Evolutionary conservation across 2,888 invertebrate species (phyloP), one percentile per base, ranked within the genome.

Genomic region (Falcaria lacertinaria): DNA sequence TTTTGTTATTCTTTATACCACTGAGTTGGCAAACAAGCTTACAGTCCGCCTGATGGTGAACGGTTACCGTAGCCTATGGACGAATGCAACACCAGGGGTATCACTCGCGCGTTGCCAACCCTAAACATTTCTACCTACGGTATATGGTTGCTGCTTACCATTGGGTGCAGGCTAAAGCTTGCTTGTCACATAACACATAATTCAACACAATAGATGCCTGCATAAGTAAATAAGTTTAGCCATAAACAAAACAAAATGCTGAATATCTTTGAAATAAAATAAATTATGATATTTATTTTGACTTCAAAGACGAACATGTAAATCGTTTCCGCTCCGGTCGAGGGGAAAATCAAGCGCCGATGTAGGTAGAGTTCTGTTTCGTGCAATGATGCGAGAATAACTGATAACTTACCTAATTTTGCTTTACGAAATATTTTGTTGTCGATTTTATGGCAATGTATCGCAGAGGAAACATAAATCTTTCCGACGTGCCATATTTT

Each of bases 321-420:
- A 36, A 35, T 11, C 45, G 58, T 61, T 67, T 65, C 50, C 53
- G 61, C 59, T 65, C 57, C 57, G 61, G 54, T 49, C 60, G 45
- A 56, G 59, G 55, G 60, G 61, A 64, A 68, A 72, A 69, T 68
- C 63, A 62, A 64, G 57, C 53, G 62, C 57, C 57, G 60, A 58
- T 53, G 52, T 57, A 45, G 47, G 55, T 61, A 13, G 17, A 22
- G 19, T 22, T 28, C 61, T 56, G 62, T 59, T 57, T 50, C 47
- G 65, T 49, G 54, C 64, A 65, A 58, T 69, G 69, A 61, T 57
- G 68, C 60, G 64, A 49, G 53, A 69, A 51, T 66, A 59, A 70
- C 64, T 65, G 71, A 74, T 71, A 71, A 67, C 58, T 63, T 47
- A 48, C 37, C 47, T 59, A 50, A 57, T 59, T 48, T 52, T 50